Conservation (phyloP, 2,113 vertebrate species). For the Panthera tigris region DNA sequence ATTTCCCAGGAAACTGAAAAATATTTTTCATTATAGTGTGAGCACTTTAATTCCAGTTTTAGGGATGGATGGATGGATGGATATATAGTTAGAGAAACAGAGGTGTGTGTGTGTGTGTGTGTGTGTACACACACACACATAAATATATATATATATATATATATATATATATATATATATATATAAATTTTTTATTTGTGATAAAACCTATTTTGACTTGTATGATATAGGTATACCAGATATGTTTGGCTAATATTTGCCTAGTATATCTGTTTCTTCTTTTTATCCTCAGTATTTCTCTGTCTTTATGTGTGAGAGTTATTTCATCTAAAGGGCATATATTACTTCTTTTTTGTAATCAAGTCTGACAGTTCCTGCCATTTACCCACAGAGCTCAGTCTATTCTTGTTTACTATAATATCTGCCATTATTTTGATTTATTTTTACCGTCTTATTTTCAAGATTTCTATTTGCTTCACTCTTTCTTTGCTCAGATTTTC, state of each 20-base stretch:
- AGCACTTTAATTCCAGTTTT: background rate
- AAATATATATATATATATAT: too few relatives aligned
- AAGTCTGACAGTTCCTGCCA: background rate
- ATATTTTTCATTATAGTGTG: background rate
- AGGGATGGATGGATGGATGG: background rate
- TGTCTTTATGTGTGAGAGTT: background rate
- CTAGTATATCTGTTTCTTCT: background rate
- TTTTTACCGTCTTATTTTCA: background rate
- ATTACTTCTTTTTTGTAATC: background rate
- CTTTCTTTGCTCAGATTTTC: background rate
- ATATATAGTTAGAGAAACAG: background rate
- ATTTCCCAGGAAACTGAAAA: background rate
- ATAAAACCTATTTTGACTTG: background rate
- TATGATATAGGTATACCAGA: background rate
- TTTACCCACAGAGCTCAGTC: background rate
- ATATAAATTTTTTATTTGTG: background rate
- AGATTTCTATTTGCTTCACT: background rate
- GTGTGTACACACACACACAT: too few relatives aligned
- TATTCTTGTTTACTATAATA: background rate
- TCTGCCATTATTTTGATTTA: conserved; percentile 21
- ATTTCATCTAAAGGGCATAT: background rate
- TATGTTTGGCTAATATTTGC: background rate
- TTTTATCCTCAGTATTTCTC: background rate
- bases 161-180: too few relatives aligned
- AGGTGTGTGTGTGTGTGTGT: too few relatives aligned